Evolutionary conservation across 2,888 invertebrate genomes (phyloP).

Genomic region (Nomada ruficornis): DNA sequence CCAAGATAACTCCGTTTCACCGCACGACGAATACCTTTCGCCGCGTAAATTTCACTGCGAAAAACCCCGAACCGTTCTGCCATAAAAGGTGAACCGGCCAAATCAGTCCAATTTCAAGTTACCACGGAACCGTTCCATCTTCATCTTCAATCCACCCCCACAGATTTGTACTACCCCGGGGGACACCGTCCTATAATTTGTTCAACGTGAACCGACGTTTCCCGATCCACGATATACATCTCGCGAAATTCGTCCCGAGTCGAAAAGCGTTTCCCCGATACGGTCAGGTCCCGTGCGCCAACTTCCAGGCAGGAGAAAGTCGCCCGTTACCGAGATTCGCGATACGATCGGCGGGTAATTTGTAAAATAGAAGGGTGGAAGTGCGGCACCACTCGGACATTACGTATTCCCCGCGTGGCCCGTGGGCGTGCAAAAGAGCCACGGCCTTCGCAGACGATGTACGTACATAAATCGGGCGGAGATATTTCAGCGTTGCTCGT

Average conservation of each 20-base stretch:
- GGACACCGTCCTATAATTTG: neutral
- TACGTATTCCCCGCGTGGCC: conserved; percentile 75
- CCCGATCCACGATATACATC: neutral
- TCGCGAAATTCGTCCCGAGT: neutral
- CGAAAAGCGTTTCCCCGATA: neutral
- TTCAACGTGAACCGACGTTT: neutral
- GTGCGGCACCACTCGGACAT: conserved; percentile 55
- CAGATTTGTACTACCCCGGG: neutral
- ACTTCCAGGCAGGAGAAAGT: conserved; percentile 7
- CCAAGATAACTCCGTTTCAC: too few species aligned
- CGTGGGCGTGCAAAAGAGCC: conserved; percentile 63
- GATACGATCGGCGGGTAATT: conserved; percentile 57
- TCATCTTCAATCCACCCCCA: neutral
- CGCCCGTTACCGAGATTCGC: conserved; percentile 9
- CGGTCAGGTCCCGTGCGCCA: neutral
- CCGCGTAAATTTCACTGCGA: neutral
- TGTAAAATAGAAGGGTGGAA: conserved; percentile 39
- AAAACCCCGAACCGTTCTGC: neutral
- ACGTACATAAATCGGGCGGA: conserved; percentile 75
- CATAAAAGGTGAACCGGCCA: neutral
- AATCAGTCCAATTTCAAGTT: neutral
- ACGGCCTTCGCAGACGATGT: conserved; percentile 70
- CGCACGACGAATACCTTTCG: too few species aligned
- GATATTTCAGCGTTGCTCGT: conserved; percentile 75
- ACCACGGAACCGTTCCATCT: neutral